Evolutionary conservation across 2,113 vertebrate species (phyloP), one percentile per base, ranked within the genome.

Genomic region (Nibea coibor): DNA sequence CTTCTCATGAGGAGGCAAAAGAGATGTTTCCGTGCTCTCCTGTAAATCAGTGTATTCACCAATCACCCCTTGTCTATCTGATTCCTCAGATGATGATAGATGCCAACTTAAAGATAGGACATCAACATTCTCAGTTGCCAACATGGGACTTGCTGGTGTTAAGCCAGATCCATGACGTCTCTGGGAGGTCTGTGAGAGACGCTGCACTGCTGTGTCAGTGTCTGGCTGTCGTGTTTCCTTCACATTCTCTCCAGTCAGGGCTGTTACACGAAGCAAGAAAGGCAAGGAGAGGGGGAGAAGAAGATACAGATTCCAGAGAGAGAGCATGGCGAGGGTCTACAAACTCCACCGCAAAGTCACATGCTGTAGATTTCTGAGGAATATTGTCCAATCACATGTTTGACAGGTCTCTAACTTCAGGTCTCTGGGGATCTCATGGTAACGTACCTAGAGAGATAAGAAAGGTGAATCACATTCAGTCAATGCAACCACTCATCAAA

Each of bases 1-100:
- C 22, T 59, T 74, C 48, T 85, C 88, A 50, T 72, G 28, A 14
- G 50, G 42, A 75, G 70, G 35, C 50, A 72, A 56, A 48, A 48
- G 17, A 28, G 82, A 66, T 3, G 43, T 26, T 39, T 89, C 85
- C 42, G 75, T 67, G 48, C 50, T 75, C 3, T 85, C 89, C 26
- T 81, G 80, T 42, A 77, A 42, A 67, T 92, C 90, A 15, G 58
- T 10, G 10, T 94, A 92, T 88, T 94, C 93, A 47, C 91, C 93
- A 42, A 93, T 82, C 63, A 89, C 88, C 28, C 90, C 93, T 82
- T 92, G 89, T 48, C 73, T 76, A 20, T 87, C 81, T 15, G 26
- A 59, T 39, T 90, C 88, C 64, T 92, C 89, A 42, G 82, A 72
- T 63, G 88, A 91, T 0, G 58, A 69, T 9, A 15, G 75, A 7